Evolutionary conservation across 2,888 invertebrate species (phyloP), one percentile per base, ranked within the genome.

Genomic region (Agrenia bidenticulata): DNA sequence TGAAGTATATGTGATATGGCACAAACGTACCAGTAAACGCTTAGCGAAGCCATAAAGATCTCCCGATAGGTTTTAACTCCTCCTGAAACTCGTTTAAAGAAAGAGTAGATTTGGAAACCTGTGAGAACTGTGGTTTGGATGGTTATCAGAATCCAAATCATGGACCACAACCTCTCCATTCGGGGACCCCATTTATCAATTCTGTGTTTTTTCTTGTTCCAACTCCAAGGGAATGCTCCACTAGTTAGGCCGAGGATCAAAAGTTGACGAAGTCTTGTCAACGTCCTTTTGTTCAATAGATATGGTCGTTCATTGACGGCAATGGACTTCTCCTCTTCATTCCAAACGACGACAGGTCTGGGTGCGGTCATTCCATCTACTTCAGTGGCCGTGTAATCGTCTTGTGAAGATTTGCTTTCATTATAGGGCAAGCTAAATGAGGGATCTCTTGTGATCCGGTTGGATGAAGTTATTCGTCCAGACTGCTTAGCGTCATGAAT

Each of bases 171-270:
- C 5, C 42, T 51, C 19, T 58, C 55, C n/a, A 27, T 4, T 2
- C 7, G 1, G 4, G 39, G 42, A 13, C 42, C 26, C 63, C 63
- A 69, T 11, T 54, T 56, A 19, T 69, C 66, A 23, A 69, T 61
- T 50, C 37, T 39, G 4, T 13, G 11, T 1, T 37, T 26, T 11
- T 66, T 66, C 27, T 19, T 32, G 49, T 69, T 63, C 69, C 69
- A 69, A 2, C 42, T 56, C 65, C 65, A 69, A 1, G 69, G 69
- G 39, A 69, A 61, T n/a, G 69, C 45, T 0, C 62, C 59, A 1
- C 63, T 63, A 2, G 42, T 19, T 4, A 45, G 32, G 1, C 63
- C 69, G 37, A 69, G 17, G 2, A 61, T 1, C 37, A 69, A 27
- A 21, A 69, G 41, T 37, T 66, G 65, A 26, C 62, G 64, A 19